Percentiles rank a stretch among this genome's conserved stretches.
These are phyloP conservation scores for Phasianus colchicus DNA, from an alignment of 2,113 vertebrate genomes.

Conservation along the genomic window DNA sequence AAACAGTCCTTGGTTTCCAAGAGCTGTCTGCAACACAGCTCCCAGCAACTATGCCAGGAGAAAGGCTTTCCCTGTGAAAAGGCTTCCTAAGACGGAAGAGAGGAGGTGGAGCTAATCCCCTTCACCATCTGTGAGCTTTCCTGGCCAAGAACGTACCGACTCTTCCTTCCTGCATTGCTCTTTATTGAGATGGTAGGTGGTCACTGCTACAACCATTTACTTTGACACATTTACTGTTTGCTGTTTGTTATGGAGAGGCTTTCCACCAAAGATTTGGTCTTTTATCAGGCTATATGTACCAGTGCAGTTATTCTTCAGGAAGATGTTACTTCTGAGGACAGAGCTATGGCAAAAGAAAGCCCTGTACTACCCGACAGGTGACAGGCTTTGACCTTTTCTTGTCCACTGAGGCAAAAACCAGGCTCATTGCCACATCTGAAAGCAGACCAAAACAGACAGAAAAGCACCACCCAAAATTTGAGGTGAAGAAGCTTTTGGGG, in stretches of 20 bases:
- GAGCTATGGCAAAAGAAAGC: neutral
- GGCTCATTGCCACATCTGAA: neutral
- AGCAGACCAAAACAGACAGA: neutral
- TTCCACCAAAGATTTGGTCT: neutral
- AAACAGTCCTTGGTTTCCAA: neutral
- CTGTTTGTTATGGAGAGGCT: neutral
- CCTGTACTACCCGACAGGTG: neutral
- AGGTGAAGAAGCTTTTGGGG: neutral
- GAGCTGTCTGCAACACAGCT: neutral
- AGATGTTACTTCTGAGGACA: neutral
- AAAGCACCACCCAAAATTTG: neutral
- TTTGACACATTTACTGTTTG: neutral
- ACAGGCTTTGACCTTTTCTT: neutral
- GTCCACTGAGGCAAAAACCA: neutral
- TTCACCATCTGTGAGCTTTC: conserved; percentile 8
- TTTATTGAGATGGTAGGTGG: neutral
- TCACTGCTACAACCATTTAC: neutral
- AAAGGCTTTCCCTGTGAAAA: neutral
- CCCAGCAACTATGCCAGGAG: neutral
- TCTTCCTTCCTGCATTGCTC: neutral
- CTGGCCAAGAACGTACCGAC: neutral
- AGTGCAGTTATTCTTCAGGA: neutral
- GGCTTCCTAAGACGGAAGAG: neutral
- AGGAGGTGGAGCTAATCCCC: neutral
- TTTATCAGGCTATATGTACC: neutral